Percentiles rank a stretch among this genome's conserved stretches.
phyloP scores from a whole-genome alignment of 2,888 invertebrate genomes.

The Rotaria sp. region DNA sequence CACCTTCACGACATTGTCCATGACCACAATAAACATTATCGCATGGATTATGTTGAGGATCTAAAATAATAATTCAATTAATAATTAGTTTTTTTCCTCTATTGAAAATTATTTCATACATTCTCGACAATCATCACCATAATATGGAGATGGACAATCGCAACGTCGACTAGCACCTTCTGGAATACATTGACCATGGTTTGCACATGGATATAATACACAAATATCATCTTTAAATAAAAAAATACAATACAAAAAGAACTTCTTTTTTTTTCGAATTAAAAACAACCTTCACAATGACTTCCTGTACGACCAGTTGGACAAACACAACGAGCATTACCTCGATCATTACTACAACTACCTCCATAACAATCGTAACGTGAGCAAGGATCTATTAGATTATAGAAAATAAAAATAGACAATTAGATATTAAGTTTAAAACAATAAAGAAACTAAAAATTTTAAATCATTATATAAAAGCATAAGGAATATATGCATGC shows the following conservation, averaged over 20 bases:
- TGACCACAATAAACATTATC: background rate
- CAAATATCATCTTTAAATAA: background rate
- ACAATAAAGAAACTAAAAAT: background rate
- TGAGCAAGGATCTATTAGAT: background rate
- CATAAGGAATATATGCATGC: background rate
- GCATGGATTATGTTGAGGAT: background rate
- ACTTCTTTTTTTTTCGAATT: no score
- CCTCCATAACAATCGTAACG: slow-evolving; percentile 9
- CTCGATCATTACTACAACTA: background rate
- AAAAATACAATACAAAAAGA: background rate
- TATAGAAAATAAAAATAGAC: background rate
- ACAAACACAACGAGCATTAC: background rate
- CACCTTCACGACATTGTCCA: background rate
- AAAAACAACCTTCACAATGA: background rate
- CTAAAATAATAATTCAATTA: background rate
- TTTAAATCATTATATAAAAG: background rate
- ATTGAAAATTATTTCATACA: background rate
- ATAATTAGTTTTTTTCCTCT: background rate
- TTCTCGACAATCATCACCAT: slow-evolving; percentile 21
- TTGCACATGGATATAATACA: background rate
- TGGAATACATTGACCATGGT: slow-evolving; percentile 18
- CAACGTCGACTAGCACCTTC: background rate
- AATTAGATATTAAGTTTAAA: background rate
- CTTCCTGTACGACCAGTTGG: background rate
- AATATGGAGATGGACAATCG: background rate